Base-by-base conservation (phyloP, 2,888 invertebrate genomes). In the Epicampocera succincta region DNA sequence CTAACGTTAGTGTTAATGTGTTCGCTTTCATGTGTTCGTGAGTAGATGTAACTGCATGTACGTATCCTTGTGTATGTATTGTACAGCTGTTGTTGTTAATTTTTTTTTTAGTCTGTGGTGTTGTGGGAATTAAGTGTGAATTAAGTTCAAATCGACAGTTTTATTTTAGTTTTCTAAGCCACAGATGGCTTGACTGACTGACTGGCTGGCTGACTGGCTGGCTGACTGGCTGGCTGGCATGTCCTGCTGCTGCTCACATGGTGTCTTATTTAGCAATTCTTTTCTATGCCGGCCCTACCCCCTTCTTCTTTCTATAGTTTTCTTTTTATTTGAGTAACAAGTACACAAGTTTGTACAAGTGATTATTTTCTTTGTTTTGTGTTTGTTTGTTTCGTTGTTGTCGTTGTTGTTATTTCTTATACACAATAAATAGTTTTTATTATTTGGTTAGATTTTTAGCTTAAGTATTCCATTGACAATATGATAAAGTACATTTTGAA, bases 81-180 rank as follows among this genome's bases (percentile, higher is more conserved):
- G 44, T 25, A 12, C n/a, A 40, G 46, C 33, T 15, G 9, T 65
- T 65, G 65, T 54, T 42, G 9, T 46, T n/a, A 19, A 33, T 33
- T 1, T 33, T 33, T 17, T 21, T 4, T 40, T 52, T 73, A 54
- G 73, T 66, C 60, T 76, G 80, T 68, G 80, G 73, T 38, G 69
- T 77, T 81, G 73, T 73, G 81, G 81, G 81, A 81, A 81, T 81
- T 81, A 77, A 73, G 81, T 81, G 81, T 73, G 77, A 81, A 77
- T 81, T 81, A 81, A 81, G 81, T 81, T 81, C 73, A 81, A 81
- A 77, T 77, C 77, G 81, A 81, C 73, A 81, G 44, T 81, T 81
- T 77, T 73, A 77, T 63, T 77, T 81, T 25, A 77, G 77, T 73
- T 75, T 73, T 63, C 76, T 42, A 52, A 68, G 44, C 58, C 61